phyloP scores from a whole-genome alignment of 2,113 vertebrate genomes.

The Xenotilapia leptura region DNA sequence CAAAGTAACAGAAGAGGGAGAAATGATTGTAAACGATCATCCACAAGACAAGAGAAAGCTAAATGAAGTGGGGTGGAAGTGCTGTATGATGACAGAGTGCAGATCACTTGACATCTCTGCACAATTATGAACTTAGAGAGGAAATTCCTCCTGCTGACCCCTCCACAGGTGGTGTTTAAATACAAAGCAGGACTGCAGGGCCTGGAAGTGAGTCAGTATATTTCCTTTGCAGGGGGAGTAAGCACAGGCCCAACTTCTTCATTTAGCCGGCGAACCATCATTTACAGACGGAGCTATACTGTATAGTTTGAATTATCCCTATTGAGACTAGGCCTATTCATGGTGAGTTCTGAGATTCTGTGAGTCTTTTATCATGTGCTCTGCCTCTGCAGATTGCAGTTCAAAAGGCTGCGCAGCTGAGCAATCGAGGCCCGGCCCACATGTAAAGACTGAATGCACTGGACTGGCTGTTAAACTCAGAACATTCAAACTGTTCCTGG shows the following conservation, averaged over 20 bases:
- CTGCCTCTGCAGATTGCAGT: not conserved
- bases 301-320: not conserved
- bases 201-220: not conserved
- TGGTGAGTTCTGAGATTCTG: not conserved
- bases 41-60: not conserved
- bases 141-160: not conserved
- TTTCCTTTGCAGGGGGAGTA: not conserved
- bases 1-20: not conserved
- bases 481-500: not conserved
- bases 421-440: not conserved
- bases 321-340: not conserved
- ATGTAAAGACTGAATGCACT: constrained; percentile 3
- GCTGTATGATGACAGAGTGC: not conserved
- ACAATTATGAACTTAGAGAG: not conserved
- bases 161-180: not conserved
- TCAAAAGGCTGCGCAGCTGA: constrained; percentile 38
- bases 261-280: not conserved
- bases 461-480: not conserved
- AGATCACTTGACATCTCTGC: not conserved
- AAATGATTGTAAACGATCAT: not conserved
- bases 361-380: not conserved
- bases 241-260: not conserved
- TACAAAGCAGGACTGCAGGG: not conserved
- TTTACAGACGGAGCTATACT: not conserved
- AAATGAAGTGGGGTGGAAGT: not conserved